A percentile compares a stretch with the other conserved stretches of the same genome.
These are phyloP conservation scores for Eulacestoma nigropectus DNA, from an alignment of 2,113 vertebrate species.

Conservation along the genomic window DNA sequence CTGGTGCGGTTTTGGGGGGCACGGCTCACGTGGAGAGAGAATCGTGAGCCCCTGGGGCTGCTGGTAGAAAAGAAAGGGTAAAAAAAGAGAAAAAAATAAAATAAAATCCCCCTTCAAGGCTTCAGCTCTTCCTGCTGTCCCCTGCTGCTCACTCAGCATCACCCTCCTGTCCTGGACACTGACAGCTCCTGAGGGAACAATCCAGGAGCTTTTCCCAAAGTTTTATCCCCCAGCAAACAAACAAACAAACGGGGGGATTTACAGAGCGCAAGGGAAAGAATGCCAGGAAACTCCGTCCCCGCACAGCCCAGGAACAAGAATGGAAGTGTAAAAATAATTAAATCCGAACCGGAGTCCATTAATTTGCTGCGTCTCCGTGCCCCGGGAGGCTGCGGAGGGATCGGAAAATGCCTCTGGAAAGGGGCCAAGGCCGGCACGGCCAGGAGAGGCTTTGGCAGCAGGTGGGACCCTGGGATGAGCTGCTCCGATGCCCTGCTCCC, in stretches of 20 bases:
- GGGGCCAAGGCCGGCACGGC: slow-evolving; percentile 6
- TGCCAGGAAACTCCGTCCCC: slow-evolving; percentile 34
- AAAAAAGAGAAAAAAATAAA: background rate
- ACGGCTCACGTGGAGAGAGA: no score
- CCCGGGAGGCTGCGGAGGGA: background rate
- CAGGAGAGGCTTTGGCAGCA: slow-evolving; percentile 7
- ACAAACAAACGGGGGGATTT: slow-evolving; percentile 30
- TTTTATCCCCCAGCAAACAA: slow-evolving; percentile 32
- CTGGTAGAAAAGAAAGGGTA: background rate
- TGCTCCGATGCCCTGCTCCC: background rate
- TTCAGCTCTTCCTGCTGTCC: background rate
- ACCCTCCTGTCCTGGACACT: slow-evolving; percentile 51
- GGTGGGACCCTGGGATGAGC: background rate
- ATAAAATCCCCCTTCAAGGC: no score
- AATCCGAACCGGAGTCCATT: background rate
- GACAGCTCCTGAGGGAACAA: slow-evolving; percentile 38
- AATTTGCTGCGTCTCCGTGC: background rate
- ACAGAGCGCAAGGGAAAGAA: slow-evolving; percentile 3
- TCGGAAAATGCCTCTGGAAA: slow-evolving; percentile 15
- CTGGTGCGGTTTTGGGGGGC: background rate
- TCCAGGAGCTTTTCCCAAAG: background rate
- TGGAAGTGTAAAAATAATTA: background rate
- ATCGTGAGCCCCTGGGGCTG: background rate
- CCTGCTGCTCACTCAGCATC: slow-evolving; percentile 53
- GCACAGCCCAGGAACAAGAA: background rate